Evolutionary conservation across 2,888 invertebrate species (phyloP).

Genomic region (Idaea dimidiata): DNA sequence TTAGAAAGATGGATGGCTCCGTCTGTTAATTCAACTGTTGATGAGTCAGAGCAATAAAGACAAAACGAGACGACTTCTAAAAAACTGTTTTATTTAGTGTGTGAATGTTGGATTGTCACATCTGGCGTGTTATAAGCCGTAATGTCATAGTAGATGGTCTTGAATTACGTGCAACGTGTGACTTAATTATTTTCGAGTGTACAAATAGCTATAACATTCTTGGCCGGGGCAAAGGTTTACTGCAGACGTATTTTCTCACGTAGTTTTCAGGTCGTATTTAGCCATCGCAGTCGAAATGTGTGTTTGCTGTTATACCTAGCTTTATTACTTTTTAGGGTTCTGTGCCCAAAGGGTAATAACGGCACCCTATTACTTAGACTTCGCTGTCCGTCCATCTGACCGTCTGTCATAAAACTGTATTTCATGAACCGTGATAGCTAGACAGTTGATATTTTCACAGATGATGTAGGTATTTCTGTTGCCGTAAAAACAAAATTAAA

Average conservation of each 20-base stretch:
- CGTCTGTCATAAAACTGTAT: no score
- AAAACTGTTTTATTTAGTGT: constrained; percentile 57
- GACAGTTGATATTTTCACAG: no score
- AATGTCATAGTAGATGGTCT: constrained; percentile 28
- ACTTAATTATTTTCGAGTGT: constrained; percentile 58
- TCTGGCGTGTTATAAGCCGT: constrained; percentile 32
- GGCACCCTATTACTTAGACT: no score
- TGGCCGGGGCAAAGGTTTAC: constrained; percentile 61
- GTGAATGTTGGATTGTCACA: constrained; percentile 47
- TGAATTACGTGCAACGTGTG: constrained; percentile 40
- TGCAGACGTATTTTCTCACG: constrained; percentile 51
- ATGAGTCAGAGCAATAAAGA: constrained; percentile 51
- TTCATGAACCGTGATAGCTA: no score
- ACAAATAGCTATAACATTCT: constrained; percentile 34
- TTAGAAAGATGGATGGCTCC: constrained; percentile 28
- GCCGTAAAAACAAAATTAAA: no score
- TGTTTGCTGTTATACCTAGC: constrained; percentile 11
- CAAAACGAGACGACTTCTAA: constrained; percentile 20
- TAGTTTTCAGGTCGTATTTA: constrained; percentile 21
- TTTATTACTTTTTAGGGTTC: constrained; percentile 14
- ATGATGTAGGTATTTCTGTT: no score
- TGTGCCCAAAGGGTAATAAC: no score
- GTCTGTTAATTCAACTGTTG: constrained; percentile 9
- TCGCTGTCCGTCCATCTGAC: no score
- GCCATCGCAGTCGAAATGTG: constrained; percentile 19